phyloP scores from a whole-genome alignment of 2,113 vertebrate genomes.

The Rhabdornis inornatus region DNA sequence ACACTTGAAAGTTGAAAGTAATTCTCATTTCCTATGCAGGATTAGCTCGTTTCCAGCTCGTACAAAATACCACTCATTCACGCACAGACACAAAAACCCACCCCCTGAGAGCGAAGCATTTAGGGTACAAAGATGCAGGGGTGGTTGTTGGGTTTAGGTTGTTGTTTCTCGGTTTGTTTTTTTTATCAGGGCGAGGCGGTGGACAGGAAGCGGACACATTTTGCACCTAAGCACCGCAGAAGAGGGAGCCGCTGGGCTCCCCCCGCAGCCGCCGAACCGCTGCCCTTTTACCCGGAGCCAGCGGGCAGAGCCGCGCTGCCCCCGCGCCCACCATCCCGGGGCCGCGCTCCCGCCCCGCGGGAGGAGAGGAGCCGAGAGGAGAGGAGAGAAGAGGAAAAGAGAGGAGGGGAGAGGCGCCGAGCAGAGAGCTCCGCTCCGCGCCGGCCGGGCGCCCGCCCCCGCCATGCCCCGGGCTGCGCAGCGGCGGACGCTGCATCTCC shows the following conservation, averaged over 20 bases:
- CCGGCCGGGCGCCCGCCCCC: neutral
- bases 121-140: neutral
- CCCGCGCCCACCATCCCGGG: neutral
- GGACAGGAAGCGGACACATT: neutral
- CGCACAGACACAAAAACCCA: constrained; percentile 16
- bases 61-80: constrained; percentile 80
- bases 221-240: neutral
- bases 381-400: neutral
- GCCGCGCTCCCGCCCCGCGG: neutral
- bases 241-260: neutral
- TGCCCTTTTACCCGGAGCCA: neutral
- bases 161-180: neutral
- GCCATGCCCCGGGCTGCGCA: neutral
- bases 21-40: constrained; percentile 88
- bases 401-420: neutral
- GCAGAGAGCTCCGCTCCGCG: neutral
- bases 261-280: neutral
- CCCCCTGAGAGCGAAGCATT: neutral
- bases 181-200: too few species aligned
- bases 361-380: neutral
- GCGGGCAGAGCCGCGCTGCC: constrained; percentile 16
- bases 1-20: constrained; percentile 88
- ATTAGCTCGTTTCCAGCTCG: constrained; percentile 79
- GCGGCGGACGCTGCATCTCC: neutral
- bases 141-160: neutral